phyloP scores from a whole-genome alignment of 1,140 invertebrate genomes.

The Rhyzopertha dominica region DNA sequence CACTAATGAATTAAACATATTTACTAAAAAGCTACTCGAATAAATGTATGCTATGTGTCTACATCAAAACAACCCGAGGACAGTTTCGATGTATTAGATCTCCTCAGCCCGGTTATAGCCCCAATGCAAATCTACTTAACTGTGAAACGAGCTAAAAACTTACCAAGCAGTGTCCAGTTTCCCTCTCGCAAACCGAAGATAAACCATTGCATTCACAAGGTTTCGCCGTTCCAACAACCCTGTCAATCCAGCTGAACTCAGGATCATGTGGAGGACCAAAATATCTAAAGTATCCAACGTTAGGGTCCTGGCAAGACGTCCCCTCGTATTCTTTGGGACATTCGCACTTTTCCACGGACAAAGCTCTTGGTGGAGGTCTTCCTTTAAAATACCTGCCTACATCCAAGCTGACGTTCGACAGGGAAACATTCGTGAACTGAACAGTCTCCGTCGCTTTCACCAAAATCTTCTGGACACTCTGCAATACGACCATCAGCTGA shows the following conservation, averaged over 20 bases:
- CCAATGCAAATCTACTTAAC: too few relatives aligned
- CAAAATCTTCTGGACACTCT: constrained; percentile 77
- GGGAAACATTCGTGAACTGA: too few relatives aligned
- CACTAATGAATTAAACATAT: too few relatives aligned
- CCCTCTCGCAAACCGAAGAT: constrained; percentile 71
- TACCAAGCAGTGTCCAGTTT: constrained; percentile 83
- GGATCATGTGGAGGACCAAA: constrained; percentile 17
- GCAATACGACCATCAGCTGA: constrained; percentile 83
- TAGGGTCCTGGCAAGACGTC: constrained; percentile 83
- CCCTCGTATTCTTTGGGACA: constrained; percentile 75
- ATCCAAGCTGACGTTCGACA: too few relatives aligned
- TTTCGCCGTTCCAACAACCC: constrained; percentile 72
- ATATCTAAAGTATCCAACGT: constrained; percentile 73
- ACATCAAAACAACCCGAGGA: too few relatives aligned
- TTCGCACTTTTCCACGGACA: constrained; percentile 83
- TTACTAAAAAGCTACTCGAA: too few relatives aligned
- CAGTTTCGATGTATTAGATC: too few relatives aligned
- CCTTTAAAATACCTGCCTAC: too few relatives aligned
- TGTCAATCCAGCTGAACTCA: constrained; percentile 54
- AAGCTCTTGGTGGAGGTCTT: constrained; percentile 66
- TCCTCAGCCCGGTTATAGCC: too few relatives aligned
- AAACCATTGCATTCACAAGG: constrained; percentile 80
- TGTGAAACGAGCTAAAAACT: constrained; percentile 9
- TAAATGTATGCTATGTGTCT: too few relatives aligned
- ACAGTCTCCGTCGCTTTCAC: constrained; percentile 69